Percentiles rank a stretch among this genome's conserved stretches.
Evolutionary conservation across 2,888 invertebrate species (phyloP).

Genomic region (Hydraecia micacea): DNA sequence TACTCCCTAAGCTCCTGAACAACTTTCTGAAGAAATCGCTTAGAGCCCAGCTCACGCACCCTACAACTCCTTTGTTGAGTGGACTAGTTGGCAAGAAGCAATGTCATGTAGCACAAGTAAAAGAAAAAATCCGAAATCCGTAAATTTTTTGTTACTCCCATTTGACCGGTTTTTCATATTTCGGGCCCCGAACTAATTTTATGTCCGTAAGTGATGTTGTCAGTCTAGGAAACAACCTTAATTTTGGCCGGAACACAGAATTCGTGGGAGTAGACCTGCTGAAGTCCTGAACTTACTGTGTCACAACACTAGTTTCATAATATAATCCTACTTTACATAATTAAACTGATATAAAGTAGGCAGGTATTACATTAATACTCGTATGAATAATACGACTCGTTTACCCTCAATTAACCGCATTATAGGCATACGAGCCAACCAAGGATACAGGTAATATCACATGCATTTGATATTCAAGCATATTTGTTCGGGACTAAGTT

Average conservation of each 20-base stretch:
- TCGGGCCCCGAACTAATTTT: background rate
- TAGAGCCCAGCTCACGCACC: no score
- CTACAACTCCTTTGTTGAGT: no score
- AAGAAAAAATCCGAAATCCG: no score
- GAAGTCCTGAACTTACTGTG: background rate
- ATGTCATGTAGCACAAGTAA: no score
- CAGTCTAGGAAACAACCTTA: background rate
- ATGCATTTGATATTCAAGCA: slow-evolving; percentile 16
- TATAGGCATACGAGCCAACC: slow-evolving; percentile 10
- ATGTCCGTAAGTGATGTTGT: background rate
- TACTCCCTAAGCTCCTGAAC: no score
- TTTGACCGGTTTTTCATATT: no score
- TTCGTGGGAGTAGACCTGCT: background rate
- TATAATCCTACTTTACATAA: background rate
- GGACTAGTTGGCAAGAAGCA: no score
- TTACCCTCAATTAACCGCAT: slow-evolving; percentile 42
- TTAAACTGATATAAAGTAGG: background rate
- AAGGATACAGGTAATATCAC: slow-evolving; percentile 36
- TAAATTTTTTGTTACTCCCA: no score
- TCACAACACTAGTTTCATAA: background rate
- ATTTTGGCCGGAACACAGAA: background rate
- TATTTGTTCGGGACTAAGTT: slow-evolving; percentile 16
- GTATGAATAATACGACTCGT: background rate
- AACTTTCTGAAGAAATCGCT: no score
- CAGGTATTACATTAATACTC: background rate